Conservation (phyloP, 64 coral and sea anemone genomes). For the Platygyra sinensis region DNA sequence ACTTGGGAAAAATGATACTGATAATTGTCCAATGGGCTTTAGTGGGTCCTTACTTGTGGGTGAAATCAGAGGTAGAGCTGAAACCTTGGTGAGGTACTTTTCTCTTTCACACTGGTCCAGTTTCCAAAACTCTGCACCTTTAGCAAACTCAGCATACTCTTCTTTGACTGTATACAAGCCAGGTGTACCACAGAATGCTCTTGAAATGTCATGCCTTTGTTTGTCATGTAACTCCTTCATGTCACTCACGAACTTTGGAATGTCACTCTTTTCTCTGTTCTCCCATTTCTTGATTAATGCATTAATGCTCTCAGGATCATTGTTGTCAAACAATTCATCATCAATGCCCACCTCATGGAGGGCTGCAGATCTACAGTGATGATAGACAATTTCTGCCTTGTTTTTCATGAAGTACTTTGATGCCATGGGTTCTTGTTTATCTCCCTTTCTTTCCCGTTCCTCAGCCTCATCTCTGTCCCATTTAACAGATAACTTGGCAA, state of each 20-base stretch:
- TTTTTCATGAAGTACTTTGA: conserved; percentile 48
- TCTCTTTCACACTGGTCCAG: conserved; percentile 31
- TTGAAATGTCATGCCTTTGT: conserved; percentile 65
- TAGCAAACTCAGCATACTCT: conserved; percentile 19
- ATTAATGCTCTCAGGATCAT: conserved; percentile 67
- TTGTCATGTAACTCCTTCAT: conserved; percentile 35
- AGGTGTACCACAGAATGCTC: conserved; percentile 52
- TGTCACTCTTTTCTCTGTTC: conserved; percentile 2
- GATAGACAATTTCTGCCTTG: conserved; percentile 56
- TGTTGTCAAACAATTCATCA: conserved; percentile 61
- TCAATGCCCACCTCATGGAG: conserved; percentile 40
- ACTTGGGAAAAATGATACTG: background rate
- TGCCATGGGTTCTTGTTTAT: conserved; percentile 7
- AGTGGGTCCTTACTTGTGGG: conserved; percentile 4
- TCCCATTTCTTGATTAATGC: conserved; percentile 59
- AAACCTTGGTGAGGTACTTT: conserved; percentile 48
- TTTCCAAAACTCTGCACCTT: conserved; percentile 28
- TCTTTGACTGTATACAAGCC: conserved; percentile 52
- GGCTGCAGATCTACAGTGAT: background rate
- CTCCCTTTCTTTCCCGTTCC: conserved; percentile 14
- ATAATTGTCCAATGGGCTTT: background rate
- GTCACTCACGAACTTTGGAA: conserved; percentile 41
- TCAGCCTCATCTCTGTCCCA: conserved; percentile 42
- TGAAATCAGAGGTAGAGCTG: conserved; percentile 19
- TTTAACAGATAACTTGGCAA: conserved; percentile 39